These are phyloP conservation scores for Dinoponera quadriceps DNA, from an alignment of 1,140 invertebrate genomes.

Conservation along the genomic window DNA sequence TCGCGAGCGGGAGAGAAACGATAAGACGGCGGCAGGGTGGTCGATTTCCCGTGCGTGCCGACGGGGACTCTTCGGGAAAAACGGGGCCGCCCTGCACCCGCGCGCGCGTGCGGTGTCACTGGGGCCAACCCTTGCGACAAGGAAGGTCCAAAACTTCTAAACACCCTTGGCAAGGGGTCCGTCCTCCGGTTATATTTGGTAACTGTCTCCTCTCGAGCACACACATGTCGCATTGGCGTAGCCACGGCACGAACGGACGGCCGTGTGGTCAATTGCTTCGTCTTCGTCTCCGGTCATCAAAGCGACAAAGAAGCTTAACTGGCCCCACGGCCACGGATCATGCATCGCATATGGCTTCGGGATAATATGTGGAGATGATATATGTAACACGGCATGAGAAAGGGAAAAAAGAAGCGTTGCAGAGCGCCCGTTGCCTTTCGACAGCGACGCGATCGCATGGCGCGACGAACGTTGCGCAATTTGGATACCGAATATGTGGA, in stretches of 20 bases:
- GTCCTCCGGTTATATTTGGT: slow-evolving; percentile 83
- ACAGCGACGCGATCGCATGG: too few relatives aligned
- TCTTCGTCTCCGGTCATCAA: not conserved
- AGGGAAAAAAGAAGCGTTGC: too few relatives aligned
- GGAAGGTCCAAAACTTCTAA: slow-evolving; percentile 79
- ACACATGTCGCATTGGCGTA: slow-evolving; percentile 78
- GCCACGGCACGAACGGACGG: slow-evolving; percentile 40
- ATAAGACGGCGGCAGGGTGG: slow-evolving; percentile 33
- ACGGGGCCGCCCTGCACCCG: slow-evolving; percentile 3
- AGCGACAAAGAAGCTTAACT: not conserved
- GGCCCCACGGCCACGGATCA: not conserved
- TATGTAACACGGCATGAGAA: too few relatives aligned
- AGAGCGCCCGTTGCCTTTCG: too few relatives aligned
- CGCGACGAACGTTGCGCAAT: too few relatives aligned
- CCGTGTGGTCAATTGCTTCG: slow-evolving; percentile 47
- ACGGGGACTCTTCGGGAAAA: slow-evolving; percentile 48
- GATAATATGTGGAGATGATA: too few relatives aligned
- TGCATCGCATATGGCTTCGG: not conserved
- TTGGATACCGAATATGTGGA: too few relatives aligned
- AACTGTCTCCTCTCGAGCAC: slow-evolving; percentile 76
- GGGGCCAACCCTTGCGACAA: slow-evolving; percentile 74
- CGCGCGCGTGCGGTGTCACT: slow-evolving; percentile 17
- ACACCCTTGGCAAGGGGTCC: slow-evolving; percentile 84
- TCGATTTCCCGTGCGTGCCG: slow-evolving; percentile 58
- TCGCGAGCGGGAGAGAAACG: slow-evolving; percentile 5